Conservation (phyloP, 1,140 invertebrate species). For the Bombus balteatus region DNA sequence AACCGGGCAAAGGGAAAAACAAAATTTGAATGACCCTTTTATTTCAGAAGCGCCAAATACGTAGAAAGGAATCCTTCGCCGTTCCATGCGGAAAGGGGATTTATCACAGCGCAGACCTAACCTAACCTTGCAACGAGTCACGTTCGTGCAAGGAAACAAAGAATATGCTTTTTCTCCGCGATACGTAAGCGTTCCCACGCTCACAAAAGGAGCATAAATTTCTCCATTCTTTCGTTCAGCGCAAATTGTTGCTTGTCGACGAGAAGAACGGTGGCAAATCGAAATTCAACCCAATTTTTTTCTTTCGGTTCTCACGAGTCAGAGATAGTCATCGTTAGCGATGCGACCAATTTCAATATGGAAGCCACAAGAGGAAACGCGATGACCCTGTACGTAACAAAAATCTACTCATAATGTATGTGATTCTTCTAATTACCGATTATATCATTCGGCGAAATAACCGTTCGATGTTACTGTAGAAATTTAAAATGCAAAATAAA, state of each 20-base stretch:
- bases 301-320: background rate
- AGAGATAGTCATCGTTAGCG: too few relatives aligned
- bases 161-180: slow-evolving; percentile 20
- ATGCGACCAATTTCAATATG: too few relatives aligned
- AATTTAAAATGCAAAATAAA: background rate
- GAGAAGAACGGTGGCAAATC: slow-evolving; percentile 18
- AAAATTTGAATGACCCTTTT: background rate
- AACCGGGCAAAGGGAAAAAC: background rate
- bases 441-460: too few relatives aligned
- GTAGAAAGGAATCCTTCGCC: background rate
- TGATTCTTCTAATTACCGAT: background rate
- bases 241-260: slow-evolving; percentile 35
- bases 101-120: too few relatives aligned
- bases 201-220: slow-evolving; percentile 44
- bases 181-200: slow-evolving; percentile 22
- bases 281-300: slow-evolving; percentile 31
- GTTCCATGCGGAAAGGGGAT: too few relatives aligned
- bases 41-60: too few relatives aligned
- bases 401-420: background rate
- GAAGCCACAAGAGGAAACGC: too few relatives aligned
- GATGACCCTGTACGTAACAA: too few relatives aligned
- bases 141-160: background rate
- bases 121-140: background rate
- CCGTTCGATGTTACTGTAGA: background rate
- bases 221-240: slow-evolving; percentile 34